These are phyloP conservation scores for Psilopogon haemacephalus DNA, from an alignment of 2,113 vertebrate species.

Conservation along the genomic window DNA sequence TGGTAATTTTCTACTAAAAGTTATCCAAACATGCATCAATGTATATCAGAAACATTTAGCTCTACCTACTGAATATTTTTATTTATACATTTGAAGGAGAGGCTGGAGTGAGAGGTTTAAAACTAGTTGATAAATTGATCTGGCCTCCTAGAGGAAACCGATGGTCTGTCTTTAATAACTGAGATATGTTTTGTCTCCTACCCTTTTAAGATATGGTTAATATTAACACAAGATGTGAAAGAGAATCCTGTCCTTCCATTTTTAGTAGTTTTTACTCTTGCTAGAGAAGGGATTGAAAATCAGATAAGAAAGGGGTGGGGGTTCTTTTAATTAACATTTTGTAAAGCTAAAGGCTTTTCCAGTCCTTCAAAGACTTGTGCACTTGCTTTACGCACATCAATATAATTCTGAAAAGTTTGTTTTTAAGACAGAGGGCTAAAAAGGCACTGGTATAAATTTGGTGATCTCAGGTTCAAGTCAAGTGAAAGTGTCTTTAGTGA, in stretches of 20 bases:
- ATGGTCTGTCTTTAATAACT: constrained; percentile 5
- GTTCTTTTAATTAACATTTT: not conserved
- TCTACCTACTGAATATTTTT: not conserved
- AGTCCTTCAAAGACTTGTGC: not conserved
- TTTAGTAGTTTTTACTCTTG: not conserved
- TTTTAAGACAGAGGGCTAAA: not conserved
- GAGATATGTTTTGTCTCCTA: not conserved
- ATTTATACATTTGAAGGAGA: not conserved
- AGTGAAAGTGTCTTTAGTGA: not conserved
- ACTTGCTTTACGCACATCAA: not conserved
- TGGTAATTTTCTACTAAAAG: not conserved
- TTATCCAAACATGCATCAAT: not conserved
- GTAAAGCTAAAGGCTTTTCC: not conserved
- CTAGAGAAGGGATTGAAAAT: not conserved
- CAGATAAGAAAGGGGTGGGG: not conserved
- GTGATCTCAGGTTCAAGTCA: not conserved
- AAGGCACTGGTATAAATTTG: not conserved
- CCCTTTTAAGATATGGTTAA: not conserved
- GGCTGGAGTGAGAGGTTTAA: not conserved
- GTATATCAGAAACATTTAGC: not conserved
- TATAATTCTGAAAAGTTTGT: not conserved
- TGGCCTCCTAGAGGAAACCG: not conserved
- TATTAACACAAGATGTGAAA: constrained; percentile 29
- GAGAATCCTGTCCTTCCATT: not conserved
- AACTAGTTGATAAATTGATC: not conserved